phyloP scores from a whole-genome alignment of 2,888 invertebrate genomes.

The Drosophila vallismaia region DNA sequence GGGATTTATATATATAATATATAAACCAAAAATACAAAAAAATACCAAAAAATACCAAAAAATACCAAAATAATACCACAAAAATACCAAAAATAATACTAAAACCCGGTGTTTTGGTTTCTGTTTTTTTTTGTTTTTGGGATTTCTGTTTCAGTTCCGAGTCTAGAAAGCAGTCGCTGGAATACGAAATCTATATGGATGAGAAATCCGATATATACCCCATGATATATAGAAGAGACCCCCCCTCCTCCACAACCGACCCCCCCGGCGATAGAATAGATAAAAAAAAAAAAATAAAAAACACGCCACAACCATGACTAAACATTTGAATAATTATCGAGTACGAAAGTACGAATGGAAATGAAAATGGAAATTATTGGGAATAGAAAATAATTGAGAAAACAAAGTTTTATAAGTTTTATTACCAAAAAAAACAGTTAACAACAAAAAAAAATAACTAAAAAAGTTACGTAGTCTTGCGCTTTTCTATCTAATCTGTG shows the following conservation, averaged over 20 bases:
- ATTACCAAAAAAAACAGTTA: too few species aligned
- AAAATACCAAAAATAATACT: slow-evolving; percentile 13
- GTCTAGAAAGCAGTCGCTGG: slow-evolving; percentile 1
- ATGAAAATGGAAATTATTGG: slow-evolving; percentile 28
- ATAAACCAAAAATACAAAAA: slow-evolving; percentile 4
- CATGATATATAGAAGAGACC: slow-evolving; percentile 4
- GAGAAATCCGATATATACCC: slow-evolving; percentile 31
- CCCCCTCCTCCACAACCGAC: slow-evolving; percentile 4
- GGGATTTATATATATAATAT: too few species aligned
- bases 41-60: neutral
- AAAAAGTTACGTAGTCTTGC: slow-evolving; percentile 5
- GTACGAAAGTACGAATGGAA: slow-evolving; percentile 31
- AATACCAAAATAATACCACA: neutral
- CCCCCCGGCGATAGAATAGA: slow-evolving; percentile 10
- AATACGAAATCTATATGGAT: slow-evolving; percentile 2
- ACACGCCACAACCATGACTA: slow-evolving; percentile 31
- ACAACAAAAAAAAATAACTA: too few species aligned
- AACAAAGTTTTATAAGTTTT: too few species aligned
- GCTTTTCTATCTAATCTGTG: slow-evolving; percentile 67
- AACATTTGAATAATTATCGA: slow-evolving; percentile 40
- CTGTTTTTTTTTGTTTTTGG: slow-evolving; percentile 6
- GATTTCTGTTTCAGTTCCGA: slow-evolving; percentile 9
- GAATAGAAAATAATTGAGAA: slow-evolving; percentile 21
- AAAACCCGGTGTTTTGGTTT: slow-evolving; percentile 16
- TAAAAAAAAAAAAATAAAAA: slow-evolving; percentile 15